Base-by-base conservation (phyloP, 2,888 invertebrate genomes). In the Ephialtes manifestator region DNA sequence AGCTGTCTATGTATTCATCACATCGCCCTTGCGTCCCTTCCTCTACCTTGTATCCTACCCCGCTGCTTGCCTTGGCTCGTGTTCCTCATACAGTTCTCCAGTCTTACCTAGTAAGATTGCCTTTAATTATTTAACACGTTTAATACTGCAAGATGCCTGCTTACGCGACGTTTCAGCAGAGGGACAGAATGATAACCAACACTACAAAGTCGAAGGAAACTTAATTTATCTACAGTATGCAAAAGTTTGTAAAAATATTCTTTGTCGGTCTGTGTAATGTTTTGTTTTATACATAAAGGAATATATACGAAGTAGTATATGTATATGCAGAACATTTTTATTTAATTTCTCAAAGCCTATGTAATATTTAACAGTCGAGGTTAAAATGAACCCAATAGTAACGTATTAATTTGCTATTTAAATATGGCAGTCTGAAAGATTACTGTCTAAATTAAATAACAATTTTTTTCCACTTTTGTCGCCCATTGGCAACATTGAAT, bases 61-160 rank as follows among this genome's bases (percentile, higher is more conserved):
- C 84, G 76, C 72, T 81, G 77, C 71, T 80, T 80, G 28, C 68
- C 67, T 60, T 67, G 48, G 53, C 77, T 71, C 58, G 58, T 87
- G 84, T 87, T 87, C 81, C 86, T 88, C 84, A 86, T 35, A 72
- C 15, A 60, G 51, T 28, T 60, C 81, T 87, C 58, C 87, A 83
- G 84, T 87, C 86, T 90, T 88, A 89, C 88, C 90, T 87, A 87
- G 88, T 89, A 89, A 92, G 89, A 91, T 92, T 91, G 91, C 88
- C 89, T 91, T 92, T 88, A 92, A 92, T 92, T 90, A 88, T 92
- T 90, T 88, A 92, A 88, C 88, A 86, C 84, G 83, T 85, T 91
- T 85, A 91, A 92, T 91, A 90, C 89, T 90, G 85, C 86, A 91
- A 74, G 81, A 87, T 65, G 43, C 74, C 55, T 72, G 81, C 76